Conservation (phyloP, 1,140 invertebrate species). For the Leptinotarsa defecta region DNA sequence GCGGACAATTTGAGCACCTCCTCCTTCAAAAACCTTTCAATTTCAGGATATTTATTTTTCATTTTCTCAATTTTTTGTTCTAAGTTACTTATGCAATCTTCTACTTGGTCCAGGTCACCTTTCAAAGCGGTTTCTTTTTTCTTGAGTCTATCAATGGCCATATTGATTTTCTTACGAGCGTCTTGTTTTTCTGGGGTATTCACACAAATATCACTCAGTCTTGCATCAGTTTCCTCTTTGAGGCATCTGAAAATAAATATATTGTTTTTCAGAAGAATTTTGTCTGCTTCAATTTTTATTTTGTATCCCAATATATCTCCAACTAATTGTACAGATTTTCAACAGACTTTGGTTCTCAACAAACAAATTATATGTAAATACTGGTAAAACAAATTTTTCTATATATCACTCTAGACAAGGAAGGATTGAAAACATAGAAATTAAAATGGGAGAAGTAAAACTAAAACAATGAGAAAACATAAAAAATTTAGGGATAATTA, state of each 20-base stretch:
- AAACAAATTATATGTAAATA: no score
- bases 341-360: no score
- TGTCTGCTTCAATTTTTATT: no score
- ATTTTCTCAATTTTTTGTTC: slow-evolving; percentile 51
- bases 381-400: no score
- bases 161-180: slow-evolving; percentile 57
- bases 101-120: slow-evolving; percentile 49
- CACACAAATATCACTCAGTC: slow-evolving; percentile 54
- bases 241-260: slow-evolving; percentile 52
- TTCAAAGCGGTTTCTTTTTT: slow-evolving; percentile 56
- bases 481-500: no score
- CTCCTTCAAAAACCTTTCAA: slow-evolving; percentile 29
- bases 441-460: no score
- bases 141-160: slow-evolving; percentile 57
- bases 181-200: slow-evolving; percentile 56
- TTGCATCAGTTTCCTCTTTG: slow-evolving; percentile 58
- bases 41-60: slow-evolving; percentile 45
- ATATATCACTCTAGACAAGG: no score
- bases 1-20: slow-evolving; percentile 32
- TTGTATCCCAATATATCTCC: no score
- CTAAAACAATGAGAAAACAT: no score
- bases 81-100: slow-evolving; percentile 12
- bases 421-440: no score
- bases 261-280: no score
- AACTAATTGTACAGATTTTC: no score